phyloP scores from a whole-genome alignment of 35 echinoderm and acorn worm species.

The Lytechinus pictus region DNA sequence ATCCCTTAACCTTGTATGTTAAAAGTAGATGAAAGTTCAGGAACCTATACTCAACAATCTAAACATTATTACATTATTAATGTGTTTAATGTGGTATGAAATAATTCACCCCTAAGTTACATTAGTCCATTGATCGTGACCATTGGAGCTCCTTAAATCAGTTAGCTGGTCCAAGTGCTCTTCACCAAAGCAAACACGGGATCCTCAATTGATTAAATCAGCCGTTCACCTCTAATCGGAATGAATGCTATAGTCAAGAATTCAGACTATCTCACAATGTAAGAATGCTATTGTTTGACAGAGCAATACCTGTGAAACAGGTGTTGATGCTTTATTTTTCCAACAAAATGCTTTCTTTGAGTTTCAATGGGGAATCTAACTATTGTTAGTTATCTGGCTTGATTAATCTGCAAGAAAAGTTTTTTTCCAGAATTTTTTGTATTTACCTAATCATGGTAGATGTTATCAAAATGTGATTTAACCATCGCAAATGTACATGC shows the following conservation, averaged over 20 bases:
- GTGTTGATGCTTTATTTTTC: constrained; percentile 2
- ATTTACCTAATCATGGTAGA: no score
- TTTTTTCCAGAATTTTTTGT: no score
- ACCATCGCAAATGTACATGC: no score
- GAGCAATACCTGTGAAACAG: neutral
- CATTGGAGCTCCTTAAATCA: neutral
- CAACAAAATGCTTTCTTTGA: neutral
- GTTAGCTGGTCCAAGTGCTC: neutral
- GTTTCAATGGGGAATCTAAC: neutral
- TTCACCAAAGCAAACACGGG: neutral
- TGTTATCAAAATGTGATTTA: no score
- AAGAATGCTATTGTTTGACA: neutral
- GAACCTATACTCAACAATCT: neutral
- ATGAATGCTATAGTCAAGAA: neutral
- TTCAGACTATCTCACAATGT: neutral
- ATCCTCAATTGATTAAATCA: neutral
- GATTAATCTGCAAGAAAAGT: neutral
- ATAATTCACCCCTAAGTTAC: neutral
- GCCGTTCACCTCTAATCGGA: neutral
- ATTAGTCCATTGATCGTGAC: neutral
- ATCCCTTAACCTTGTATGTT: neutral
- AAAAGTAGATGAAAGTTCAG: neutral
- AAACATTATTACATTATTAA: neutral
- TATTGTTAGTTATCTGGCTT: neutral
- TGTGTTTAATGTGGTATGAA: neutral